A percentile compares a stretch with the other conserved stretches of the same genome.
Evolutionary conservation across 2,888 invertebrate species (phyloP).

Genomic region (Troides helena): DNA sequence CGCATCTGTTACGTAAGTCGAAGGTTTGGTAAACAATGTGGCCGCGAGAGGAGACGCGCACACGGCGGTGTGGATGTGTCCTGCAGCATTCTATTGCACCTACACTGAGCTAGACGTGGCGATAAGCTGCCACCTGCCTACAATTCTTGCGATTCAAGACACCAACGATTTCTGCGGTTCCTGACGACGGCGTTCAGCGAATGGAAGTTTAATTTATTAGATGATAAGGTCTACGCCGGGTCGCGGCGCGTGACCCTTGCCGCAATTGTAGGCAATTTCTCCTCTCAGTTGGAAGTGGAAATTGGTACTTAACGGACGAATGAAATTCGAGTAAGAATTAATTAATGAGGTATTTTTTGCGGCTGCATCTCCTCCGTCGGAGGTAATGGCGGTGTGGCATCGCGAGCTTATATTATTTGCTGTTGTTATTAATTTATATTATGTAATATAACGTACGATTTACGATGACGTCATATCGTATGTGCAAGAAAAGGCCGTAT

Average conservation of each 20-base stretch:
- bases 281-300: slow-evolving; percentile 21
- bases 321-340: slow-evolving; percentile 25
- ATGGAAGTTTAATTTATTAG: not conserved
- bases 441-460: too few relatives aligned
- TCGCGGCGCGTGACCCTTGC: too few relatives aligned
- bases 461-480: too few relatives aligned
- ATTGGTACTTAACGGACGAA: slow-evolving; percentile 23
- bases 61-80: slow-evolving; percentile 21
- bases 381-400: too few relatives aligned
- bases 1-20: too few relatives aligned
- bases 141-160: slow-evolving; percentile 23
- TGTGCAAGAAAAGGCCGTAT: too few relatives aligned
- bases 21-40: too few relatives aligned
- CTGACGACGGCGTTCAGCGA: not conserved
- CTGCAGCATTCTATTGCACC: slow-evolving; percentile 30
- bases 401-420: too few relatives aligned
- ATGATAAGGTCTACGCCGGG: too few relatives aligned
- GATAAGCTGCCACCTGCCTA: slow-evolving; percentile 29
- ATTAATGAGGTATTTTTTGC: slow-evolving; percentile 24
- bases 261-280: slow-evolving; percentile 23
- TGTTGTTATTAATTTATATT: too few relatives aligned
- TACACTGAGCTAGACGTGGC: slow-evolving; percentile 29
- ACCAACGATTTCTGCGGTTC: not conserved
- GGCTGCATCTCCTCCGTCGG: too few relatives aligned
- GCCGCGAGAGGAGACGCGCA: too few relatives aligned